A percentile compares a stretch with the other conserved stretches of the same genome.
Evolutionary conservation across 2,797 vertebrate species (phyloP).

Genomic region (Cirrhinus mrigala): DNA sequence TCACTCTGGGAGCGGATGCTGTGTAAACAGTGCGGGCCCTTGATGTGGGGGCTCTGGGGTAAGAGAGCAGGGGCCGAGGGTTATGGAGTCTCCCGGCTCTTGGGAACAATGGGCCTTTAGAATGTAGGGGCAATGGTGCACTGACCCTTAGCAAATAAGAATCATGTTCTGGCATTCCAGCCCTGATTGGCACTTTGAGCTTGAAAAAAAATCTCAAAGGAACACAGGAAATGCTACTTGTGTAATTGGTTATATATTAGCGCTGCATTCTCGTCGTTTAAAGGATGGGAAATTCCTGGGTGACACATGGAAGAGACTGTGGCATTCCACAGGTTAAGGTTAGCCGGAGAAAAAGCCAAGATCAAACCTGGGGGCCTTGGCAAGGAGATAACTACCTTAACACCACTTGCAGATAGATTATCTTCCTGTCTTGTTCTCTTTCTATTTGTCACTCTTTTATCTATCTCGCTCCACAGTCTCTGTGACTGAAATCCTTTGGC

Average conservation of each 20-base stretch:
- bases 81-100: constrained; percentile 75
- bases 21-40: constrained; percentile 83
- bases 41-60: constrained; percentile 80
- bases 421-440: constrained; percentile 20
- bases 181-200: constrained; percentile 86
- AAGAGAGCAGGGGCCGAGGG: constrained; percentile 68
- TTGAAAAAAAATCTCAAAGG: constrained; percentile 79
- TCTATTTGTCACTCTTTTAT: constrained; percentile 7
- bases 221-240: constrained; percentile 85
- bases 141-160: constrained; percentile 86
- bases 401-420: constrained; percentile 11
- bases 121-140: constrained; percentile 83
- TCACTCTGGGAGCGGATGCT: constrained; percentile 80
- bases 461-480: background rate
- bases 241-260: constrained; percentile 87
- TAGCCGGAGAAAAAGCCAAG: constrained; percentile 22
- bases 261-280: constrained; percentile 71
- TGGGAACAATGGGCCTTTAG: constrained; percentile 86
- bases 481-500: background rate
- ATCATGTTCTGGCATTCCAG: constrained; percentile 86
- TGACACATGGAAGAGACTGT: constrained; percentile 76
- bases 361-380: constrained; percentile 45
- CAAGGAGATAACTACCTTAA: constrained; percentile 27
- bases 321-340: constrained; percentile 65
- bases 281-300: constrained; percentile 80